These are phyloP conservation scores for Geococcyx californianus DNA, from an alignment of 2,113 vertebrate species.

Conservation along the genomic window DNA sequence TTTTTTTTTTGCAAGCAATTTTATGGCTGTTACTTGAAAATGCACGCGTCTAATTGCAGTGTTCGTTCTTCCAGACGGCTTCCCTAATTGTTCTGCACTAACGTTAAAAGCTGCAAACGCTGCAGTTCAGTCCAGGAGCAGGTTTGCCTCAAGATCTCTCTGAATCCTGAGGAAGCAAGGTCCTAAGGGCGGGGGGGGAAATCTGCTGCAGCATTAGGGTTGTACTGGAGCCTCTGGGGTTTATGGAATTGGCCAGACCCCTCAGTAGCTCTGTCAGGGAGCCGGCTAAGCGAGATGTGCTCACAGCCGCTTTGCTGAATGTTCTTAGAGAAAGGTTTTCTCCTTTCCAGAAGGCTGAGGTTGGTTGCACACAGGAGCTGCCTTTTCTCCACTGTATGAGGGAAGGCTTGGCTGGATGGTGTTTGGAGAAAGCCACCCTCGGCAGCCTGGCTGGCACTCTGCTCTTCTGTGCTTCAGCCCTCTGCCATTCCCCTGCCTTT, in stretches of 20 bases:
- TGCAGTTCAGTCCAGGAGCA: neutral
- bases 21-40: neutral
- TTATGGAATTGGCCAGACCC: neutral
- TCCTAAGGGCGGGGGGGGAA: neutral
- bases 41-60: neutral
- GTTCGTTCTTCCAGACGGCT: neutral
- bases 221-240: neutral
- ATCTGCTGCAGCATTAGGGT: neutral
- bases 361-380: neutral
- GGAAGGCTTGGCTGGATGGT: neutral
- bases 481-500: neutral
- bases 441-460: neutral
- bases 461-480: neutral
- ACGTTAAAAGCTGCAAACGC: neutral
- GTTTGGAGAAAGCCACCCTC: accelerated
- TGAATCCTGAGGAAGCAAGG: neutral
- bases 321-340: neutral
- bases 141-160: neutral
- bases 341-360: neutral
- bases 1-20: neutral
- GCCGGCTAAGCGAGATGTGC: neutral
- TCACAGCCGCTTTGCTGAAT: neutral
- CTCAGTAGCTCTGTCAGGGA: accelerated
- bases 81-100: neutral
- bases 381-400: neutral